These are phyloP conservation scores for Potamarius usumacintae DNA, from an alignment of 2,113 vertebrate genomes.

Conservation along the genomic window DNA sequence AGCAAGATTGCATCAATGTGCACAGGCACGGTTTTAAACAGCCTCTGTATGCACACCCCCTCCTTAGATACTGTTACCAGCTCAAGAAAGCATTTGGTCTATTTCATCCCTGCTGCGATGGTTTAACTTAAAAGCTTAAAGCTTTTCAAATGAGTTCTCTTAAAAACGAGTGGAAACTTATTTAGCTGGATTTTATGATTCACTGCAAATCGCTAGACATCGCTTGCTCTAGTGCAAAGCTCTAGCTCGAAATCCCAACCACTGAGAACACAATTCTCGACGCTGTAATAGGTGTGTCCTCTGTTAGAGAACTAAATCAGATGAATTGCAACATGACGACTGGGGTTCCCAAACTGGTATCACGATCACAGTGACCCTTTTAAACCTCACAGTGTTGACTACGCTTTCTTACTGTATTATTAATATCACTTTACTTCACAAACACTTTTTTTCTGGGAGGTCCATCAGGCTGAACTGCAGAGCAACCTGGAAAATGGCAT, in stretches of 20 bases:
- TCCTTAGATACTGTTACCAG: slow-evolving; percentile 38
- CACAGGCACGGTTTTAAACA: slow-evolving; percentile 17
- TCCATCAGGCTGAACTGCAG: slow-evolving; percentile 2
- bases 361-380: background rate
- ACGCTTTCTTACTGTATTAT: background rate
- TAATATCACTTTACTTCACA: slow-evolving; percentile 7
- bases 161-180: background rate
- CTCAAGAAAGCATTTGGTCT: slow-evolving; percentile 9
- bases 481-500: slow-evolving; percentile 36
- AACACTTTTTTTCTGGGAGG: background rate
- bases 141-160: background rate
- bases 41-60: background rate
- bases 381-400: background rate
- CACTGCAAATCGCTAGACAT: background rate
- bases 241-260: background rate
- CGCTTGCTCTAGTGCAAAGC: background rate
- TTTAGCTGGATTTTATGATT: slow-evolving; percentile 1
- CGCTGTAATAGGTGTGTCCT: background rate
- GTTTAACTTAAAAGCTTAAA: slow-evolving; percentile 9
- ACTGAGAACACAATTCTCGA: background rate
- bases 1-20: slow-evolving; percentile 28
- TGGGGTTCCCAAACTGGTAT: background rate
- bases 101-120: slow-evolving; percentile 5
- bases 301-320: background rate
- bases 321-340: background rate